phyloP scores from a whole-genome alignment of 2,888 invertebrate genomes.

The Dioctria rufipes region DNA sequence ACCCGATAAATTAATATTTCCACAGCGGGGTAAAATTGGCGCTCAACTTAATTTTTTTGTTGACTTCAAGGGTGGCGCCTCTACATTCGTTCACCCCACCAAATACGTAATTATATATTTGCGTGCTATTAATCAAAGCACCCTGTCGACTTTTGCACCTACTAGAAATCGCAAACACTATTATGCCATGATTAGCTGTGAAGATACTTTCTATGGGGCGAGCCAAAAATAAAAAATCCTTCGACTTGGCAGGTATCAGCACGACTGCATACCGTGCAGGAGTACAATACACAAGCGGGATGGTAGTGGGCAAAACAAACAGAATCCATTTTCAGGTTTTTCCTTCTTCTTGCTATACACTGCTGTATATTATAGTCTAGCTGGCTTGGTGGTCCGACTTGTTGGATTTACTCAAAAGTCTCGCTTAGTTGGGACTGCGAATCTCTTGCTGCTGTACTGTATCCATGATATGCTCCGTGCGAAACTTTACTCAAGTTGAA shows the following conservation, averaged over 20 bases:
- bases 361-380: background rate
- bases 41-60: background rate
- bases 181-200: slow-evolving; percentile 36
- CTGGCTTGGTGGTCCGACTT: slow-evolving; percentile 3
- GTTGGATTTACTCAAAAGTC: slow-evolving; percentile 31
- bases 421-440: slow-evolving; percentile 25
- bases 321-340: slow-evolving; percentile 36
- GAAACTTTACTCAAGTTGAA: slow-evolving; percentile 3
- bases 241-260: slow-evolving; percentile 40
- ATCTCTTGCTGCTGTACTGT: background rate
- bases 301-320: slow-evolving; percentile 43
- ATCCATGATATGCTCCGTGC: slow-evolving; percentile 3
- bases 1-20: background rate
- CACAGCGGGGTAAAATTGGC: background rate
- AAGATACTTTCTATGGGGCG: slow-evolving; percentile 9
- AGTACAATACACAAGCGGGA: background rate
- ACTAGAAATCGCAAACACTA: slow-evolving; percentile 37
- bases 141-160: slow-evolving; percentile 40
- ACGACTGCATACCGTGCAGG: slow-evolving; percentile 32
- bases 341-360: background rate
- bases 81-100: background rate
- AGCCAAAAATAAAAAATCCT: background rate
- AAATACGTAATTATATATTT: slow-evolving; percentile 20
- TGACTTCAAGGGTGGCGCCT: background rate
- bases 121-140: slow-evolving; percentile 51